Evolutionary conservation across 1,140 invertebrate species (phyloP).

Genomic region (Elysia chlorotica): DNA sequence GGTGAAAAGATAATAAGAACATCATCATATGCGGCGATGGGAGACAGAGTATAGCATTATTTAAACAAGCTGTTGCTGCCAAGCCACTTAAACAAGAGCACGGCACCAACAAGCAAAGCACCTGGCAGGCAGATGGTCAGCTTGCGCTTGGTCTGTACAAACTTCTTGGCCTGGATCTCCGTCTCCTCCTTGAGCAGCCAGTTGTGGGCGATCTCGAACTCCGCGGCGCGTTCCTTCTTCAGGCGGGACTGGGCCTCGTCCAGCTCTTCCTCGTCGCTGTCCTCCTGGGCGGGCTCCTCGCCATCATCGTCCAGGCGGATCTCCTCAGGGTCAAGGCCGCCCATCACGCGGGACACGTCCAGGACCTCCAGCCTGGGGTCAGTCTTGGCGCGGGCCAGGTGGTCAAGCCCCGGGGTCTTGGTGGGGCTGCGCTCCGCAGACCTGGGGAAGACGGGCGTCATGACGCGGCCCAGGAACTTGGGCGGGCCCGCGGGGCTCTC

Average conservation of each 20-base stretch:
- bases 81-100: not conserved
- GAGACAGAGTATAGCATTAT: not conserved
- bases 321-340: not conserved
- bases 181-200: conserved; percentile 41
- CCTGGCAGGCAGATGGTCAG: conserved; percentile 38
- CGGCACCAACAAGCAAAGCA: not conserved
- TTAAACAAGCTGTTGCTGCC: not conserved
- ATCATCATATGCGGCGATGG: no score
- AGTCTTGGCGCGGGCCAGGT: not conserved
- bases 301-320: not conserved
- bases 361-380: not conserved
- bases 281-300: no score
- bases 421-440: not conserved
- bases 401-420: not conserved
- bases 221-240: conserved; percentile 22
- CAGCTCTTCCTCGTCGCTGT: not conserved
- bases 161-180: conserved; percentile 28
- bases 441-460: not conserved
- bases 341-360: not conserved
- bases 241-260: not conserved
- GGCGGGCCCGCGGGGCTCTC: not conserved
- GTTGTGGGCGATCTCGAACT: conserved; percentile 46
- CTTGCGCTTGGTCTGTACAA: conserved; percentile 31
- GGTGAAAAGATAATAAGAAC: no score
- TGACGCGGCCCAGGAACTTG: not conserved